Base-by-base conservation (phyloP, 2,113 vertebrate species). In the Salvelinus namaycush region DNA sequence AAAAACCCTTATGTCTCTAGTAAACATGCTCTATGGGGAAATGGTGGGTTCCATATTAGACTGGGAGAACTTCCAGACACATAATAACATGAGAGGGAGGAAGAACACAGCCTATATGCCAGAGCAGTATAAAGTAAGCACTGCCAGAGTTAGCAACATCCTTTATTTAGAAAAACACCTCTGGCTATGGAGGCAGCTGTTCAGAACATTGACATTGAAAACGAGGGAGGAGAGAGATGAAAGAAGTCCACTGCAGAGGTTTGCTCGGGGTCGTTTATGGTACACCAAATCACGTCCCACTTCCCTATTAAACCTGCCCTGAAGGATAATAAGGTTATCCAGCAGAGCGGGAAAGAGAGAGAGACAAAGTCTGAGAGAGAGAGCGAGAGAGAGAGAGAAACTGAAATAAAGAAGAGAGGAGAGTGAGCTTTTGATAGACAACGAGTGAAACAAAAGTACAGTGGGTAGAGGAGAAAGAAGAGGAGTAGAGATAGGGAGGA, bases 181-280 rank as follows among this genome's bases (percentile, higher is more conserved):
- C 12, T 18, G 51, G 51, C 51, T 54, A 5, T 16, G 12, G 49
- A 18, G 14, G 51, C 51, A 54, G 51, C 51, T 54, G 51, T 54
- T 54, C 14, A 54, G 14, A 54, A 51, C 39, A 39, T 39, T 39
- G 39, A 39, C 39, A 39, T 39, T 51, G 59, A 60, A 22, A 62
- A 22, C 18, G 54, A 57, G 16, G n/a, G 59, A 62, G 14, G 59
- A 62, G 59, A 57, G 54, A 62, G 59, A 24, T n/a, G 59, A 62
- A 16, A 62, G n/a, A 62, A 5, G 59, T n/a, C 59, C 59, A 62
- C 49, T 29, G 16, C 51, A 13, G 49, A 64, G 49, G 60, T 11
- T 77, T 57, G 27, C 75, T 29, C 9, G 13, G 31, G 64, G 74
- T 73, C 70, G 20, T 81, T 69, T 54, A 22, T 51, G 39, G 57